phyloP scores from a whole-genome alignment of 2,113 vertebrate genomes.

The Puffinus mauretanicus region DNA sequence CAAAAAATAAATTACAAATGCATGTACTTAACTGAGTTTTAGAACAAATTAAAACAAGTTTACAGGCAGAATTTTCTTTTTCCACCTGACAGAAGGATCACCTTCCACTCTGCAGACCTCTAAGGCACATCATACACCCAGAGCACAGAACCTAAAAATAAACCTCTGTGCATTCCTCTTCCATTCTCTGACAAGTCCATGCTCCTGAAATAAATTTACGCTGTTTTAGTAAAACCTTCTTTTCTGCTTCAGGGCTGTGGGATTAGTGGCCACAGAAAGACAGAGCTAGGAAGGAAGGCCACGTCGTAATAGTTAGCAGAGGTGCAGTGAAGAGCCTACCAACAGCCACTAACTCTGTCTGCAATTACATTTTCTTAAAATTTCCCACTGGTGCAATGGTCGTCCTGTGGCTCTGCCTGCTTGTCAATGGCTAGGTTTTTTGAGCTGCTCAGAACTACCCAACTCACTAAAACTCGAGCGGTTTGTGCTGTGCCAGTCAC shows the following conservation, averaged over 20 bases:
- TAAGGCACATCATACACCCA: background rate
- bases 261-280: background rate
- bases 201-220: background rate
- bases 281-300: background rate
- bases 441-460: background rate
- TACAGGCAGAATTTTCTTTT: background rate
- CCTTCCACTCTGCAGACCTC: background rate
- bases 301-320: fast-evolving
- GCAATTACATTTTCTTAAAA: background rate
- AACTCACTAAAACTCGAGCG: background rate
- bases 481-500: background rate
- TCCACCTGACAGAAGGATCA: background rate
- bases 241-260: background rate
- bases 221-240: background rate
- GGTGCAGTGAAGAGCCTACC: background rate
- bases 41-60: background rate
- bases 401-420: background rate
- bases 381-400: background rate
- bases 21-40: background rate
- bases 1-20: background rate
- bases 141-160: background rate
- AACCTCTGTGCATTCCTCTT: background rate
- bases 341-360: background rate
- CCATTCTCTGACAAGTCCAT: background rate
- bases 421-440: background rate